Evolutionary conservation across 2,797 vertebrate species (phyloP).

Genomic region (Phaenicophaeus curvirostris): DNA sequence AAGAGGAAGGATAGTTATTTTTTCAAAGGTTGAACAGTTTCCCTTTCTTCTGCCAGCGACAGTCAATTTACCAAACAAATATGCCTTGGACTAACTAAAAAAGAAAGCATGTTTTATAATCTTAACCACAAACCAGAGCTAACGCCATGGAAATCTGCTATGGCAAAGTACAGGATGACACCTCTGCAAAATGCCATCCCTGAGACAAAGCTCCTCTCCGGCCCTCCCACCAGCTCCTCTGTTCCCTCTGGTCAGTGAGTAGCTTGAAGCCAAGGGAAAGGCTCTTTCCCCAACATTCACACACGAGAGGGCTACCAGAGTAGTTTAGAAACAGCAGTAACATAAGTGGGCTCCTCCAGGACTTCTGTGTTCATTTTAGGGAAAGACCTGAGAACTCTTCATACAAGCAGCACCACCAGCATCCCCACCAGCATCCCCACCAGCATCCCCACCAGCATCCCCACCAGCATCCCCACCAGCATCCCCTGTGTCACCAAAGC

Average conservation of each 20-base stretch:
- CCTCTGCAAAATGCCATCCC: background rate
- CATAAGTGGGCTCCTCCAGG: background rate
- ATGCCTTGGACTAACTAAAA: background rate
- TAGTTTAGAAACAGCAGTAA: background rate
- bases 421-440: background rate
- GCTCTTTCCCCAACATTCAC: background rate
- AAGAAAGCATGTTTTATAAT: background rate
- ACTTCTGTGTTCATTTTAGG: background rate
- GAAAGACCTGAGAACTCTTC: background rate
- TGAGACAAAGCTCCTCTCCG: background rate
- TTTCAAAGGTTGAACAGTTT: slow-evolving; percentile 17
- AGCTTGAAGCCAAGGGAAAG: background rate
- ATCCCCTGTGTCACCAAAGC: background rate
- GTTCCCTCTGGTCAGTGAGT: rapidly evolving
- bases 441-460: background rate
- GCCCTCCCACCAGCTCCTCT: background rate
- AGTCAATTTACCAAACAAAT: slow-evolving; percentile 1
- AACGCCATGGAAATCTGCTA: background rate
- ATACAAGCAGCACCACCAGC: background rate
- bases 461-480: background rate
- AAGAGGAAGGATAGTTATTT: background rate
- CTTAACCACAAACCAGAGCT: background rate
- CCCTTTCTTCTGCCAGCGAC: background rate
- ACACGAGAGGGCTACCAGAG: background rate
- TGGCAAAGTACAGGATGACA: background rate